Conservation (phyloP, 35 echinoderm and acorn worm species). For the Amphiura filiformis region DNA sequence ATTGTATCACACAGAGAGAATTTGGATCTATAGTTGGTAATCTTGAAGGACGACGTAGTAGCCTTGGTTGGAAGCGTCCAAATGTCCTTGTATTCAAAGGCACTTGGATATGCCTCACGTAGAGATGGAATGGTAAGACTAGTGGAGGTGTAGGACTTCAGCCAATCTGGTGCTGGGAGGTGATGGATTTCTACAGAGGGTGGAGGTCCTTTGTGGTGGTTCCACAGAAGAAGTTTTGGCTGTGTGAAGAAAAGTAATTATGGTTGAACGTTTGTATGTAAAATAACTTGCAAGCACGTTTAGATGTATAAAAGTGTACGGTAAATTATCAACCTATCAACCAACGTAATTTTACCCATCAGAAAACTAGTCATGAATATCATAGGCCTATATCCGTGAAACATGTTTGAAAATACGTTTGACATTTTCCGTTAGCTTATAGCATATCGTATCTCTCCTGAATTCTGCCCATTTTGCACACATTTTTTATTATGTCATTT, state of each 20-base stretch:
- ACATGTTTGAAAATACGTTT: too few relatives aligned
- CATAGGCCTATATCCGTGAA: too few relatives aligned
- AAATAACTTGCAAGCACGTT: too few relatives aligned
- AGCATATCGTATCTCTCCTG: too few relatives aligned
- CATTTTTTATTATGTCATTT: too few relatives aligned
- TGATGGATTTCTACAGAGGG: neutral
- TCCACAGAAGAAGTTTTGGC: neutral
- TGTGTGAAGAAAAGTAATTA: neutral
- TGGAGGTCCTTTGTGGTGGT: neutral
- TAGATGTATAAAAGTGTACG: too few relatives aligned
- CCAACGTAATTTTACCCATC: too few relatives aligned
- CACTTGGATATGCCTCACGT: neutral
- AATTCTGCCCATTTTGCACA: too few relatives aligned
- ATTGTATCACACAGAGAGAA: conserved; percentile 17
- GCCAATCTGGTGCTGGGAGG: neutral
- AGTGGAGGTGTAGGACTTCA: neutral
- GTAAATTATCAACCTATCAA: too few relatives aligned
- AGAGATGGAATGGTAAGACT: neutral
- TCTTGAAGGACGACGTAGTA: neutral
- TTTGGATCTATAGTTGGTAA: neutral
- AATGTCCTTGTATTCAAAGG: neutral
- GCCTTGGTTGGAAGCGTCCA: neutral
- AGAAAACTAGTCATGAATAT: too few relatives aligned
- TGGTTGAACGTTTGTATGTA: neutral
- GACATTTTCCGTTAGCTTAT: too few relatives aligned